These are phyloP conservation scores for Poliocrania exsul DNA, from an alignment of 2,797 vertebrate species.

Conservation along the genomic window DNA sequence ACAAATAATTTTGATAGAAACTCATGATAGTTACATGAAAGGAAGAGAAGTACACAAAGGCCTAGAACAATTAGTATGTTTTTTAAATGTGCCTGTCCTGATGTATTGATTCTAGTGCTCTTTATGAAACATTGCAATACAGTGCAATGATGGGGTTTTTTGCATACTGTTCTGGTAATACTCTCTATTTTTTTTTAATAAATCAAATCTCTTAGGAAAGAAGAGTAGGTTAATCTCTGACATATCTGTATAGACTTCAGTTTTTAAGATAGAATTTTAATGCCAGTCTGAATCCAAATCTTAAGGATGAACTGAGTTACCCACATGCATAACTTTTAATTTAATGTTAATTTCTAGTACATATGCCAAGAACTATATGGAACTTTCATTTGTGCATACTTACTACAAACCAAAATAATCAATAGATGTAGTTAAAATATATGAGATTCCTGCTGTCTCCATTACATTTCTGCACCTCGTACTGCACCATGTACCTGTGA, in stretches of 20 bases:
- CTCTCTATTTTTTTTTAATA: neutral
- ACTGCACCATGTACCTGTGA: neutral
- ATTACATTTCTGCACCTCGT: neutral
- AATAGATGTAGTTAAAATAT: neutral
- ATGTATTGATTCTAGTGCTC: neutral
- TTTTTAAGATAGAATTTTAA: neutral
- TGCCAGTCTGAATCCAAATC: neutral
- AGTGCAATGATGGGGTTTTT: neutral
- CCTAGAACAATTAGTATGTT: neutral
- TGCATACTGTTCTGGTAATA: neutral
- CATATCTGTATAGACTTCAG: neutral
- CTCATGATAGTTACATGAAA: neutral
- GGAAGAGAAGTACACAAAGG: neutral
- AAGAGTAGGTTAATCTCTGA: neutral
- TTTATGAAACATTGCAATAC: neutral
- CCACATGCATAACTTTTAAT: neutral
- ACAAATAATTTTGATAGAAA: slow-evolving; percentile 7
- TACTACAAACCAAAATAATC: neutral
- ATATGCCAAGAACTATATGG: neutral
- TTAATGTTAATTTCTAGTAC: neutral
- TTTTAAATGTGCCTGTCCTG: neutral
- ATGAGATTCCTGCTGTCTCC: neutral
- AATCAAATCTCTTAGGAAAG: neutral
- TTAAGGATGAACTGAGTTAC: neutral
- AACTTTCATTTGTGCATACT: neutral